phyloP scores from a whole-genome alignment of 2,888 invertebrate species.

The Andrena dorsata region DNA sequence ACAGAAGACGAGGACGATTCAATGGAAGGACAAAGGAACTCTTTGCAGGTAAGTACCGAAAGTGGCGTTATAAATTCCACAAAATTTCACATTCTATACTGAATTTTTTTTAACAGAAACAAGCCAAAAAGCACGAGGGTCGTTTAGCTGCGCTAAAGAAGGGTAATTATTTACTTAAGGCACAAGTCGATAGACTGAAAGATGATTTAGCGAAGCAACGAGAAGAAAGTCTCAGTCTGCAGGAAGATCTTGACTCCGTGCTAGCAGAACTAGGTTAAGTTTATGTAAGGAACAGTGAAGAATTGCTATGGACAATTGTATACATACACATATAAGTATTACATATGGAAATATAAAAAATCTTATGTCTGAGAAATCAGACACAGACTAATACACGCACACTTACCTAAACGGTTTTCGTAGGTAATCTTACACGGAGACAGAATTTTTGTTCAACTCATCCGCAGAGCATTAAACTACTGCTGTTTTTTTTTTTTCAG shows the following conservation, averaged over 20 bases:
- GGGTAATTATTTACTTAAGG: conserved; percentile 94
- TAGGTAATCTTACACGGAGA: conserved; percentile 47
- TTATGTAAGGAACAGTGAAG: conserved; percentile 39
- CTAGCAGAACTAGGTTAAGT: conserved; percentile 92
- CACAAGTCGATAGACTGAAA: conserved; percentile 94
- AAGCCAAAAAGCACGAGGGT: conserved; percentile 92
- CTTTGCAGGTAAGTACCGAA: conserved; percentile 78
- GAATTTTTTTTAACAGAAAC: conserved; percentile 68
- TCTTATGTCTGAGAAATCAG: conserved; percentile 52
- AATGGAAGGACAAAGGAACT: conserved; percentile 78
- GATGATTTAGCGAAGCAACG: conserved; percentile 94
- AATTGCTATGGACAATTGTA: conserved; percentile 65
- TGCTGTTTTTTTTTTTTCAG: conserved; percentile 7
- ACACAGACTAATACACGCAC: conserved; percentile 59
- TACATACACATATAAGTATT: conserved; percentile 69
- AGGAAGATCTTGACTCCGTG: conserved; percentile 94
- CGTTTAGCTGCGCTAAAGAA: conserved; percentile 93
- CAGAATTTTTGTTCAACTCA: conserved; percentile 40
- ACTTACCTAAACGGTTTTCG: conserved; percentile 56
- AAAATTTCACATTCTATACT: neutral
- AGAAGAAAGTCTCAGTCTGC: conserved; percentile 91
- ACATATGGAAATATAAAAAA: conserved; percentile 71
- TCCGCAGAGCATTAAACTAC: conserved; percentile 29
- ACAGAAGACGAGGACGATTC: conserved; percentile 87
- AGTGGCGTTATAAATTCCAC: neutral